Evolutionary conservation across 2,797 vertebrate species (phyloP).

Genomic region (Pterois miles): DNA sequence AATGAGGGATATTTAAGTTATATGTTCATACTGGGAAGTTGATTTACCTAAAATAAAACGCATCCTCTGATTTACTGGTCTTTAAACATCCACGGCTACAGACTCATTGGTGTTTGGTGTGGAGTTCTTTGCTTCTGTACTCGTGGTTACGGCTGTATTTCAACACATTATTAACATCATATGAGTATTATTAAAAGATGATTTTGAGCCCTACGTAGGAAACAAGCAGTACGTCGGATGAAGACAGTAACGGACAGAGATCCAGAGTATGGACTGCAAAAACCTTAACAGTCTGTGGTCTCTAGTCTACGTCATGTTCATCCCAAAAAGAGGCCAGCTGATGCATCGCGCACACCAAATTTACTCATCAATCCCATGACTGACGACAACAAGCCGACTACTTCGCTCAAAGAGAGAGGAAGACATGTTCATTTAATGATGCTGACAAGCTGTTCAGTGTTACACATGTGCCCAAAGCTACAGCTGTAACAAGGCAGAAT

Average conservation of each 20-base stretch:
- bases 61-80: too few relatives aligned
- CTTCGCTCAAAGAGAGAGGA: neutral
- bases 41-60: too few relatives aligned
- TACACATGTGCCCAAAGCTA: neutral
- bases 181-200: too few relatives aligned
- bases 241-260: neutral
- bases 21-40: too few relatives aligned
- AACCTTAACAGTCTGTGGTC: neutral
- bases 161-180: neutral
- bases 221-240: neutral
- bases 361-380: neutral
- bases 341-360: neutral
- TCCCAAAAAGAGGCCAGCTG: neutral
- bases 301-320: neutral
- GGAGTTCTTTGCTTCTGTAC: too few relatives aligned
- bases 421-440: neutral
- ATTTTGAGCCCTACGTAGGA: neutral
- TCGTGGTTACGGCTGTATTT: neutral
- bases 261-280: neutral
- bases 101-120: too few relatives aligned
- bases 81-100: too few relatives aligned
- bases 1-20: too few relatives aligned
- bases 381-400: neutral
- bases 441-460: neutral
- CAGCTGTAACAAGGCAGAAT: too few relatives aligned